These are phyloP conservation scores for Andrena trimmerana DNA, from an alignment of 2,888 invertebrate genomes.

Conservation along the genomic window DNA sequence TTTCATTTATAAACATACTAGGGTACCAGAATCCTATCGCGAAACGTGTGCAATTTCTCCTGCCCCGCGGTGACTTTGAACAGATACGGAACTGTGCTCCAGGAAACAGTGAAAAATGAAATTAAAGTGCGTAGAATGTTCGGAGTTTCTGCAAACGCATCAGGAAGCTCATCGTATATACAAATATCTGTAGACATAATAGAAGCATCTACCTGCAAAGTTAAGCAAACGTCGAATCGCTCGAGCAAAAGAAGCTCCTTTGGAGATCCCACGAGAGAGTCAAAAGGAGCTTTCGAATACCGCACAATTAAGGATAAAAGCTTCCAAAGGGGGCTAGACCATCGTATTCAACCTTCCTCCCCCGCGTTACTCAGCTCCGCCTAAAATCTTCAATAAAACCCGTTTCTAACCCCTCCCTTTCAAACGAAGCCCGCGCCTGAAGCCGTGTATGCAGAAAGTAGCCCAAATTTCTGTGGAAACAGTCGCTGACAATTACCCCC, in stretches of 20 bases:
- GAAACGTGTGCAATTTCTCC: constrained; percentile 22
- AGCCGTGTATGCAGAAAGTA: neutral
- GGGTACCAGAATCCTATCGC: constrained; percentile 13
- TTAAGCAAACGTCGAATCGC: too few relatives aligned
- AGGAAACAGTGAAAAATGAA: neutral
- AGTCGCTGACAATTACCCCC: neutral
- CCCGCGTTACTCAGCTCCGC: neutral
- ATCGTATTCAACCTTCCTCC: neutral
- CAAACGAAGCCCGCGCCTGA: too few relatives aligned
- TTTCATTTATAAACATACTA: constrained; percentile 9
- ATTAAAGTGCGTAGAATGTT: neutral
- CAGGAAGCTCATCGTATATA: too few relatives aligned
- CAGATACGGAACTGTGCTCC: neutral
- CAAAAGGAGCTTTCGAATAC: neutral
- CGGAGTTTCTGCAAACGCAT: neutral
- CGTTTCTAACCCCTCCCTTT: neutral
- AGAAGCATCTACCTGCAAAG: too few relatives aligned
- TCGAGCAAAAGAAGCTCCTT: too few relatives aligned
- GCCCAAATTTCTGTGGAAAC: neutral
- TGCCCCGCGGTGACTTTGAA: neutral
- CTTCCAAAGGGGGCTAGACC: neutral
- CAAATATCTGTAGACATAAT: too few relatives aligned
- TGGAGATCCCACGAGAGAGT: too few relatives aligned
- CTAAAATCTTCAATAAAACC: constrained; percentile 6
- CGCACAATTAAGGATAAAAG: constrained; percentile 15